Conservation (phyloP, 2,113 vertebrate species). For the Callionymus lyra region DNA sequence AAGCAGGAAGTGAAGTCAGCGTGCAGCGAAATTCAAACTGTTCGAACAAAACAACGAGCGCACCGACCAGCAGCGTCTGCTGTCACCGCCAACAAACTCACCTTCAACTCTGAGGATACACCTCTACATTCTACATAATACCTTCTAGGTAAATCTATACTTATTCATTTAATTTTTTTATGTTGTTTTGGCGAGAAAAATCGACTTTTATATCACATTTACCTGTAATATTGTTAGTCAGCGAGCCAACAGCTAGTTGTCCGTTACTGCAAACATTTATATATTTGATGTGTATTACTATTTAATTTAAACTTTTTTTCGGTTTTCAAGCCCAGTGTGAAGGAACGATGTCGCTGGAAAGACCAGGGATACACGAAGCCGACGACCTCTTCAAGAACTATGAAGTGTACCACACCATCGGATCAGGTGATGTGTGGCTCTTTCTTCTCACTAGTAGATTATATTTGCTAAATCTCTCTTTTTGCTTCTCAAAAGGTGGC, state of each 20-base stretch:
- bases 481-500: constrained; percentile 69
- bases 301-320: background rate
- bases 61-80: too few relatives aligned
- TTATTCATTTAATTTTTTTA: too few relatives aligned
- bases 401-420: constrained; percentile 69
- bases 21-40: constrained; percentile 65
- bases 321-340: background rate
- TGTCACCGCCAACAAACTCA: too few relatives aligned
- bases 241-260: too few relatives aligned
- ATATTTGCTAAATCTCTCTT: background rate
- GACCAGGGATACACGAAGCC: constrained; percentile 31
- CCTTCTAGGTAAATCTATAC: too few relatives aligned
- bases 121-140: too few relatives aligned
- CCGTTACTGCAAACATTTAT: too few relatives aligned
- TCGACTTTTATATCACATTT: too few relatives aligned
- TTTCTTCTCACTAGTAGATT: background rate
- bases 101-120: too few relatives aligned
- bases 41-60: constrained; percentile 28
- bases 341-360: constrained; percentile 61
- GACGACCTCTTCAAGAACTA: constrained; percentile 64
- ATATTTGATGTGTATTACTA: too few relatives aligned
- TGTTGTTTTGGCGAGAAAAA: too few relatives aligned
- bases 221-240: too few relatives aligned
- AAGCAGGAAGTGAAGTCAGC: constrained; percentile 42
- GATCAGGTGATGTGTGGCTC: constrained; percentile 56